A percentile compares a stretch with the other conserved stretches of the same genome.
Conservation (phyloP, 2,797 vertebrate genomes). For the Sitta carolinensis region DNA sequence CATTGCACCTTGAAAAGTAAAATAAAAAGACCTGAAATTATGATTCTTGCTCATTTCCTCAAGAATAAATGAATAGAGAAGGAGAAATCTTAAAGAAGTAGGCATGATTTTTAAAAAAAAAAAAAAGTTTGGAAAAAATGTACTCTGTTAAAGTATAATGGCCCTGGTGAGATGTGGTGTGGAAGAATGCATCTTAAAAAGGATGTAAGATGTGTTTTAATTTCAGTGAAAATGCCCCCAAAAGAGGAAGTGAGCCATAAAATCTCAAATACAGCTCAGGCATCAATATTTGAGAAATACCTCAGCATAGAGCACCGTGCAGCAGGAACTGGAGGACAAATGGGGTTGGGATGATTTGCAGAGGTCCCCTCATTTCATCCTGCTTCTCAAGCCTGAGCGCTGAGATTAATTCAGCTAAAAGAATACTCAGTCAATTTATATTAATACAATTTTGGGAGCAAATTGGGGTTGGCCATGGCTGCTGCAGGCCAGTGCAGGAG, state of each 20-base stretch:
- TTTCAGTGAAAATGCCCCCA: background rate
- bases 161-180: background rate
- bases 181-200: background rate
- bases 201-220: background rate
- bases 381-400: background rate
- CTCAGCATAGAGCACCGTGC: rapidly evolving
- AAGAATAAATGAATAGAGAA: background rate
- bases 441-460: background rate
- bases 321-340: background rate
- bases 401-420: background rate
- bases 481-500: background rate
- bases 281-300: background rate
- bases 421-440: rapidly evolving
- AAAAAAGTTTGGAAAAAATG: background rate
- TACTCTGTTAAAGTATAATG: background rate
- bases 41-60: slow-evolving; percentile 13
- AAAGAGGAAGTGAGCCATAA: background rate
- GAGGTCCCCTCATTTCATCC: background rate
- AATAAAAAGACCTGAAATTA: slow-evolving; percentile 25
- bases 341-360: background rate
- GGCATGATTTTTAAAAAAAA: background rate
- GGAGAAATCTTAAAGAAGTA: background rate
- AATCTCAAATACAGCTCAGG: background rate
- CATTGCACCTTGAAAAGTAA: slow-evolving; percentile 44
- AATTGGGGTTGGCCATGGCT: background rate